Base-by-base conservation (phyloP, 2,113 vertebrate genomes). In the Nycticryphes semicollaris region DNA sequence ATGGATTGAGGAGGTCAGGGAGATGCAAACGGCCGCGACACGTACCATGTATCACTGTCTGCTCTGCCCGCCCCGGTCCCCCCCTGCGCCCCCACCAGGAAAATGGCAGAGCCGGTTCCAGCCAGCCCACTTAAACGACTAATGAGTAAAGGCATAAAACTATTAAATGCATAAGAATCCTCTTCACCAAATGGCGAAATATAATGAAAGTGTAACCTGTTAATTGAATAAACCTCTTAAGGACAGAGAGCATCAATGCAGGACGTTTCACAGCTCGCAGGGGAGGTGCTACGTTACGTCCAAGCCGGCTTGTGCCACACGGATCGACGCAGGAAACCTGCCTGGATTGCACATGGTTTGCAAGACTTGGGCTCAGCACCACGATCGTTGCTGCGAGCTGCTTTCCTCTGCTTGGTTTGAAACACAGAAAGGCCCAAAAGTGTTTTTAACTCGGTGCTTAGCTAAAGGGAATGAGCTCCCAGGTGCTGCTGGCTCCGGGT, bases 201-300 rank as follows among this genome's bases (percentile, higher is more conserved):
- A 97, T 77, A 96, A 98, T 90, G 97, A 94, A 97, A 97, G 95
- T 97, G 95, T 97, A 97, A 98, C 97, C 57, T 94, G 97, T 96
- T 98, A 98, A 98, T 98, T 97, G 96, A 98, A 98, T 98, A 98
- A 98, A 97, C 95, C 95, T 97, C 97, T 97, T 98, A 96, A 96
- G 84, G 96, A 39, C 91, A 95, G 97, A 94, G 90, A 31, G 69
- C 73, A 90, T 63, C 73, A 84, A 82, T 3, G 24, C 2, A 20
- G 79, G 84, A 68, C 14, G 90, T 22, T 89, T 37, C 31, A 30
- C 51, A 6, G 53, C 19, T 48, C 12, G 33, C 47, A 30, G 0
- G 19, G 3, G 18, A 54, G 73, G 84, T 48, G 82, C 41, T 15
- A 59, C 1, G 18, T 30, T 33, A 57, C 63, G 30, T 18, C n/a